These are phyloP conservation scores for Synanthedon tipuliformis DNA, from an alignment of 2,888 invertebrate species.

Conservation along the genomic window DNA sequence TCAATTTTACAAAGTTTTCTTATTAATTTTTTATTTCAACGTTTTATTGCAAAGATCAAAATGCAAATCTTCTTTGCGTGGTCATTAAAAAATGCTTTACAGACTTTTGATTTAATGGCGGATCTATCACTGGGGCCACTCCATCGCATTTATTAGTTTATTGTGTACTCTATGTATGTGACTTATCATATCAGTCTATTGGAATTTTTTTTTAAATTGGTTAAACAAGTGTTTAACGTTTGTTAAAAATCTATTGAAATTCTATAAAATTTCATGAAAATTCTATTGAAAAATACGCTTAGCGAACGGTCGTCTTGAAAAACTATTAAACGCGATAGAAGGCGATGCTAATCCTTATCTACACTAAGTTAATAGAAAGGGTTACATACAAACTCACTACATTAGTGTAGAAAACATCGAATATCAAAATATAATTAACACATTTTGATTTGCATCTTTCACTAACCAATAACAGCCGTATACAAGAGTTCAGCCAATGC, in stretches of 20 bases:
- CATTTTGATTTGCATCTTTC: slow-evolving; percentile 59
- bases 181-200: slow-evolving; percentile 6
- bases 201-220: slow-evolving; percentile 2
- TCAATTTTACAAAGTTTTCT: slow-evolving; percentile 5
- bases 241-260: too few species aligned
- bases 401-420: slow-evolving; percentile 66
- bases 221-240: too few species aligned
- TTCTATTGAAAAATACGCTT: slow-evolving; percentile 14
- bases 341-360: slow-evolving; percentile 38
- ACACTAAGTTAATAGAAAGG: slow-evolving; percentile 46
- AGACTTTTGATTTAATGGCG: slow-evolving; percentile 20
- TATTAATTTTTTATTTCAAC: background rate
- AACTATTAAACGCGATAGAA: slow-evolving; percentile 48
- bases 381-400: slow-evolving; percentile 49
- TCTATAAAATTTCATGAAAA: too few species aligned
- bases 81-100: background rate
- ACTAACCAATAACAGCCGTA: slow-evolving; percentile 70
- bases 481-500: slow-evolving; percentile 66
- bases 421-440: slow-evolving; percentile 70
- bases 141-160: slow-evolving; percentile 39
- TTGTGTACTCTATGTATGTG: background rate
- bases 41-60: slow-evolving; percentile 1
- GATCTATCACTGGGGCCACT: slow-evolving; percentile 33
- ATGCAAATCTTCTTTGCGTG: slow-evolving; percentile 1
- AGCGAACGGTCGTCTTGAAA: slow-evolving; percentile 6